Percentiles rank a stretch among this genome's conserved stretches.
phyloP scores from a whole-genome alignment of 1,140 invertebrate genomes.

The Scaptodrosophila lebanonensis region DNA sequence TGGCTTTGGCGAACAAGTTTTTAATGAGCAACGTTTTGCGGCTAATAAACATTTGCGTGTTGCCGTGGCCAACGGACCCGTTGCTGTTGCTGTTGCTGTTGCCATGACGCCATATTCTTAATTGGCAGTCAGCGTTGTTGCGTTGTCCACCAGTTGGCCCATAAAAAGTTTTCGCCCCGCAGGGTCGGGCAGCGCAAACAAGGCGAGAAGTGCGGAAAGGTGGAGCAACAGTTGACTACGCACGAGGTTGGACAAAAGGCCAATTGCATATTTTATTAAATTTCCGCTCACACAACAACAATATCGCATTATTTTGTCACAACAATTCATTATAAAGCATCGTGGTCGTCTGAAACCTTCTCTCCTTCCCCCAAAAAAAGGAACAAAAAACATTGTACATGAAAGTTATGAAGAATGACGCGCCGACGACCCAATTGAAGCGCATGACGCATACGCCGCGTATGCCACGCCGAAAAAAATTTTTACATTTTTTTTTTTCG shows the following conservation, averaged over 20 bases:
- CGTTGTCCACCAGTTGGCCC: slow-evolving; percentile 22
- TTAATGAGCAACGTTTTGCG: slow-evolving; percentile 72
- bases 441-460: slow-evolving; percentile 61
- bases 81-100: slow-evolving; percentile 40
- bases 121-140: slow-evolving; percentile 50
- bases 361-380: slow-evolving; percentile 27
- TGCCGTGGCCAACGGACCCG: neutral
- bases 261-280: slow-evolving; percentile 75
- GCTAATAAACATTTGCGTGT: slow-evolving; percentile 71
- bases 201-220: neutral
- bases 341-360: neutral
- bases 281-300: slow-evolving; percentile 45
- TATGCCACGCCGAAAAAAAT: slow-evolving; percentile 28
- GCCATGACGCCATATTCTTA: slow-evolving; percentile 71
- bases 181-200: too few relatives aligned
- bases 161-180: slow-evolving; percentile 3
- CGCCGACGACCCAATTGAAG: slow-evolving; percentile 41
- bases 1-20: slow-evolving; percentile 64
- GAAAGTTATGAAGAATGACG: slow-evolving; percentile 59
- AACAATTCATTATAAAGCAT: slow-evolving; percentile 64
- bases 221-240: slow-evolving; percentile 39
- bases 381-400: slow-evolving; percentile 44
- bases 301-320: slow-evolving; percentile 56
- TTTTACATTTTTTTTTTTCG: slow-evolving; percentile 4
- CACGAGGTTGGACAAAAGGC: slow-evolving; percentile 26